Evolutionary conservation across 2,797 vertebrate species (phyloP), one percentile per base, ranked within the genome.

Genomic region (Sebastiscus tertius): DNA sequence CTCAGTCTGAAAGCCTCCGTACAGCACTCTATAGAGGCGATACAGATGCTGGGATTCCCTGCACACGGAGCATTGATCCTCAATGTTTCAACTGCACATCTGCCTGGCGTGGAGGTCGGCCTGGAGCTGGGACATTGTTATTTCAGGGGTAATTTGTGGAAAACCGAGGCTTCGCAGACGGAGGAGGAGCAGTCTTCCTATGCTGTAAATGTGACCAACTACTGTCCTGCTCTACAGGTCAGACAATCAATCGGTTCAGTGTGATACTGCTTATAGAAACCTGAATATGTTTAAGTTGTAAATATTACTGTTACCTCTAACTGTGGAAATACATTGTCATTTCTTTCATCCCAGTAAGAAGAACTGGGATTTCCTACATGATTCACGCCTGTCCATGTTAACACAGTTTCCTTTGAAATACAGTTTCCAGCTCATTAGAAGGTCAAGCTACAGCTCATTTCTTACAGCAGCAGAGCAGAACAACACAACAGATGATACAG

Each of bases 181-280:
- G 92, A 92, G 14, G 60, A 65, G 46, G 64, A 81, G 7, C 54
- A 11, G 60, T 81, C 92, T 39, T 86, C 87, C 63, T 96, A 95
- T 82, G 22, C 77, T 1, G 80, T 95, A 16, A 94, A 93, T 75
- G 68, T 96, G 54, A 93, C 79, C 71, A 96, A 89, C 91, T 92
- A 92, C 77, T 97, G 96, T 10, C n/a, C 82, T 33, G 27, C 39
- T 20, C 80, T 97, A 22, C 93, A 96, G 95, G 97, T 97, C 89
- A 91, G 60, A 46, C 55, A n/a, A 59, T 66, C 22, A 6, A 6
- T 24, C 20, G 6, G 1, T 33, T 72, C 1, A 56, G 8, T 66
- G 29, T 5, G 4, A 9, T 54, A 9, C 4, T 24, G 46, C 26
- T 11, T 22, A 1, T 54, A 4, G 5, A 80, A 82, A 80, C 10